These are phyloP conservation scores for Sclerurus mexicanus DNA, from an alignment of 2,113 vertebrate genomes.

Conservation along the genomic window DNA sequence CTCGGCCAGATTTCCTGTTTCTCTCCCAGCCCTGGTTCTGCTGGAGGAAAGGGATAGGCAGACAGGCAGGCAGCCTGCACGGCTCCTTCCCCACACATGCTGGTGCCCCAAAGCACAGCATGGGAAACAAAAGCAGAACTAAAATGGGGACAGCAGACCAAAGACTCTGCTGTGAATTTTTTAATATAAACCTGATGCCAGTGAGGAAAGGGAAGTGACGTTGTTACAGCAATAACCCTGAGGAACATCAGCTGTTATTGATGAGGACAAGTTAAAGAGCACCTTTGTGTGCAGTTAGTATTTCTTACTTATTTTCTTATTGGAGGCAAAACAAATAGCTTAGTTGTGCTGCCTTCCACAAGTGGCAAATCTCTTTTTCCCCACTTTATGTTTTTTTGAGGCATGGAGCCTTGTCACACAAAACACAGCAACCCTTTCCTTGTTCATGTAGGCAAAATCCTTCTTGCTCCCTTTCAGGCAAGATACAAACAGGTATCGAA, in stretches of 20 bases:
- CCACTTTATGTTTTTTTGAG: neutral
- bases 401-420: fast-evolving
- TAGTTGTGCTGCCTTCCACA: neutral
- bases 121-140: neutral
- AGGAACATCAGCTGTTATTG: neutral
- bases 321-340: neutral
- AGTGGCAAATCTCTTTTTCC: neutral
- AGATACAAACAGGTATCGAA: neutral
- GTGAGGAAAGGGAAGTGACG: neutral
- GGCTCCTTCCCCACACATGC: fast-evolving
- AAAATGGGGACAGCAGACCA: neutral
- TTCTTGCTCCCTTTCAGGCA: neutral
- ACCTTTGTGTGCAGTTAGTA: neutral
- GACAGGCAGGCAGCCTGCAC: neutral
- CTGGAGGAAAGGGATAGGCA: neutral
- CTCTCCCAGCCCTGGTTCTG: neutral
- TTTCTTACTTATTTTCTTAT: neutral
- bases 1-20: neutral
- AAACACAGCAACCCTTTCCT: neutral
- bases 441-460: neutral
- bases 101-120: neutral
- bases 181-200: neutral
- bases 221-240: neutral
- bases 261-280: neutral
- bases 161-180: neutral